Evolutionary conservation across 2,888 invertebrate species (phyloP).

Genomic region (Vanessa cardui): DNA sequence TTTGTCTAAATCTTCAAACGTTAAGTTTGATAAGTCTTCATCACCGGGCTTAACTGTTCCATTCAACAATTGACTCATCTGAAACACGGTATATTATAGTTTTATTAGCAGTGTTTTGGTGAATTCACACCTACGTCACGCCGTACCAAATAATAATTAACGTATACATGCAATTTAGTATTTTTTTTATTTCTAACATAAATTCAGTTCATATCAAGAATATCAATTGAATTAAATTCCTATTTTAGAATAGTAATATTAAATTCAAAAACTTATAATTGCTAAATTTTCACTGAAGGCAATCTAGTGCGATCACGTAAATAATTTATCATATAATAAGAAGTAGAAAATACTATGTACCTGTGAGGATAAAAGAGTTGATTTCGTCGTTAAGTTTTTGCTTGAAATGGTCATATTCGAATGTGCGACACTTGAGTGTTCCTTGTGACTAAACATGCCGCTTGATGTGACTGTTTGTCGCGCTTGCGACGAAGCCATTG

Average conservation of each 20-base stretch:
- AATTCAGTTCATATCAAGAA: no score
- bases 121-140: conserved; percentile 47
- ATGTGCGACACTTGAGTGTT: conserved; percentile 87
- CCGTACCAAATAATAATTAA: conserved; percentile 41
- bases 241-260: no score
- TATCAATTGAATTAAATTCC: no score
- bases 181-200: neutral
- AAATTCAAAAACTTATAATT: neutral
- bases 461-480: conserved; percentile 90
- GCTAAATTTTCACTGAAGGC: neutral
- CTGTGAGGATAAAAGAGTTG: conserved; percentile 82
- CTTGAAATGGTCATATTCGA: conserved; percentile 91
- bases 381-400: conserved; percentile 87
- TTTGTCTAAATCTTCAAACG: conserved; percentile 90
- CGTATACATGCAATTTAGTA: conserved; percentile 29
- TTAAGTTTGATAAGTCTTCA: conserved; percentile 85
- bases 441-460: conserved; percentile 90
- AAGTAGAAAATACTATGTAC: conserved; percentile 47
- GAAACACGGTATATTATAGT: conserved; percentile 46
- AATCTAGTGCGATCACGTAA: neutral
- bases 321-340: neutral
- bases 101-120: conserved; percentile 37
- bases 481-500: conserved; percentile 88
- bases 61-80: conserved; percentile 87
- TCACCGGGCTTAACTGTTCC: conserved; percentile 86